phyloP scores from a whole-genome alignment of 2,888 invertebrate species.

The Lasioglossum marginatum region DNA sequence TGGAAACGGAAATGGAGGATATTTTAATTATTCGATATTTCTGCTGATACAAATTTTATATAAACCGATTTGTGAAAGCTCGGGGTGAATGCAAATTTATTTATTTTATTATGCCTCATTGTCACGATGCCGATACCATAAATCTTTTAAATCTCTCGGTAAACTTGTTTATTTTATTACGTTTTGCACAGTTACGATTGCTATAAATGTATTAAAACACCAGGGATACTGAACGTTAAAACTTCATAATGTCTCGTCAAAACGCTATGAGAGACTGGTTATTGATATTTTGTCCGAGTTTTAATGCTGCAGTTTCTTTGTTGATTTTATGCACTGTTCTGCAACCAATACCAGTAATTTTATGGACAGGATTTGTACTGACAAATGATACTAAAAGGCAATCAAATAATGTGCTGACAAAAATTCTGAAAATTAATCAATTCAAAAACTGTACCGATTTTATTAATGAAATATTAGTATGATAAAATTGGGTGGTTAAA shows the following conservation, averaged over 20 bases:
- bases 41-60: background rate
- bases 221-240: background rate
- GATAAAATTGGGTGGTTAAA: background rate
- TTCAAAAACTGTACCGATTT: background rate
- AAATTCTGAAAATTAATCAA: background rate
- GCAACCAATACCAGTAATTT: background rate
- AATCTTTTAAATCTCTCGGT: background rate
- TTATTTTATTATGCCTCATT: background rate
- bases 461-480: background rate
- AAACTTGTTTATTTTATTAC: background rate
- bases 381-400: background rate
- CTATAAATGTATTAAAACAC: background rate
- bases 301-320: background rate
- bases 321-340: background rate
- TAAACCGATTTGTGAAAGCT: background rate
- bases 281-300: background rate
- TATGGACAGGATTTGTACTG: background rate
- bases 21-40: background rate
- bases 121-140: constrained; percentile 1
- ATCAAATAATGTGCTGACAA: background rate
- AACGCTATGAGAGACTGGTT: background rate
- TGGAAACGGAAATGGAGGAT: too few species aligned
- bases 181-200: background rate
- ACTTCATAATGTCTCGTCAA: background rate
- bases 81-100: background rate